These are phyloP conservation scores for Scolopax bukidnonensis DNA, from an alignment of 2,797 vertebrate genomes.

Conservation along the genomic window DNA sequence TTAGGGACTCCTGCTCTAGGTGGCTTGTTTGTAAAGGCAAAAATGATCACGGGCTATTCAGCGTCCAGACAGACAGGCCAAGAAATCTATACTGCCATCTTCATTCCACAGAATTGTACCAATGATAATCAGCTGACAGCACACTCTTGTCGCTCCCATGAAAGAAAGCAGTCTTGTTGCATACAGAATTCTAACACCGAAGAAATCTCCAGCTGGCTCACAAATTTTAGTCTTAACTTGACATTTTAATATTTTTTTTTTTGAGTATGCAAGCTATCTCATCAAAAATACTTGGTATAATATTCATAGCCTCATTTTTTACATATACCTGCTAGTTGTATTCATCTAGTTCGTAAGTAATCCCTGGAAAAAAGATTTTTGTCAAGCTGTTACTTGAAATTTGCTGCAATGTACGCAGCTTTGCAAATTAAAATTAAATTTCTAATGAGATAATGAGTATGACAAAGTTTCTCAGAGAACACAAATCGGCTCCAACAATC, in stretches of 20 bases:
- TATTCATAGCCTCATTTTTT: background rate
- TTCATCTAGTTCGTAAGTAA: background rate
- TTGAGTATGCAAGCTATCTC: background rate
- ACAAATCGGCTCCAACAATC: background rate
- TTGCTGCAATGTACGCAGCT: background rate
- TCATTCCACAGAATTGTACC: background rate
- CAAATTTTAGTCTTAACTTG: background rate
- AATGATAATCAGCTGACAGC: background rate
- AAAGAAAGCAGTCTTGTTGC: rapidly evolving
- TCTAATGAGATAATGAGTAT: background rate
- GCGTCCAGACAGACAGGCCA: background rate
- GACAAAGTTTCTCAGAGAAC: background rate
- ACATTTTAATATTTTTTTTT: background rate
- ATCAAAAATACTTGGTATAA: background rate
- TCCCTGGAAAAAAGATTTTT: background rate
- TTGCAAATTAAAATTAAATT: background rate
- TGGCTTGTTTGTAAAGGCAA: background rate
- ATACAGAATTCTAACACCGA: background rate
- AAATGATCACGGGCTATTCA: background rate
- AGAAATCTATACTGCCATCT: background rate
- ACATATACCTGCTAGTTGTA: background rate
- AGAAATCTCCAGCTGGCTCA: background rate
- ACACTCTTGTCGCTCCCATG: background rate
- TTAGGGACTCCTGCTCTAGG: background rate
- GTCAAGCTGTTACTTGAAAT: background rate